These are phyloP conservation scores for Macrophya alboannulata DNA, from an alignment of 2,888 invertebrate genomes.

Conservation along the genomic window DNA sequence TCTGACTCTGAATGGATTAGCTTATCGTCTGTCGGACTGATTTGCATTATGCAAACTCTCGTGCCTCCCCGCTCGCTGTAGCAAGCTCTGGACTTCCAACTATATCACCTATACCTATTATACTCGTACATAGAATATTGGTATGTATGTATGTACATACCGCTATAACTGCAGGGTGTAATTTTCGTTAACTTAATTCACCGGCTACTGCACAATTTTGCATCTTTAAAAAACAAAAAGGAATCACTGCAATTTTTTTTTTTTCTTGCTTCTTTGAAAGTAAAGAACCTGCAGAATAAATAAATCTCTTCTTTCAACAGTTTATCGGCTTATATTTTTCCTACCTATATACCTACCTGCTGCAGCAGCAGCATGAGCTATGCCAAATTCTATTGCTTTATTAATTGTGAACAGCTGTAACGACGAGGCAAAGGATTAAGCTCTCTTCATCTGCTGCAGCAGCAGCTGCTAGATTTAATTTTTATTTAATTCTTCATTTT, in stretches of 20 bases:
- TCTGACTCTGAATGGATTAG: constrained; percentile 42
- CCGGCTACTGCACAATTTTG: neutral
- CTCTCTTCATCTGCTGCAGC: neutral
- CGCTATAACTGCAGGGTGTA: neutral
- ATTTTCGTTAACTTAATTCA: neutral
- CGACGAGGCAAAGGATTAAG: neutral
- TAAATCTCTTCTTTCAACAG: constrained; percentile 11
- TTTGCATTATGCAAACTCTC: constrained; percentile 46
- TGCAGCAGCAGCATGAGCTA: neutral
- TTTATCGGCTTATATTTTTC: neutral
- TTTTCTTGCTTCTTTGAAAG: neutral
- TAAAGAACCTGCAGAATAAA: neutral
- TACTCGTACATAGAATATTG: neutral
- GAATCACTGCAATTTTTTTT: neutral
- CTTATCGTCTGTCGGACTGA: constrained; percentile 43
- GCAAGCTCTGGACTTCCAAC: constrained; percentile 7
- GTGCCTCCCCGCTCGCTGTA: neutral
- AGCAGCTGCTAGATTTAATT: neutral
- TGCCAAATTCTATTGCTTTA: neutral
- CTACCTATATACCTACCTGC: neutral
- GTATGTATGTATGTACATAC: neutral
- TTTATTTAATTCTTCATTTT: neutral
- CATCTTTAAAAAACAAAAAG: neutral
- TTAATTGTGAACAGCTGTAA: neutral
- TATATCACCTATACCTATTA: neutral